phyloP scores from a whole-genome alignment of 2,797 vertebrate genomes.

The Lepus oiostolus region DNA sequence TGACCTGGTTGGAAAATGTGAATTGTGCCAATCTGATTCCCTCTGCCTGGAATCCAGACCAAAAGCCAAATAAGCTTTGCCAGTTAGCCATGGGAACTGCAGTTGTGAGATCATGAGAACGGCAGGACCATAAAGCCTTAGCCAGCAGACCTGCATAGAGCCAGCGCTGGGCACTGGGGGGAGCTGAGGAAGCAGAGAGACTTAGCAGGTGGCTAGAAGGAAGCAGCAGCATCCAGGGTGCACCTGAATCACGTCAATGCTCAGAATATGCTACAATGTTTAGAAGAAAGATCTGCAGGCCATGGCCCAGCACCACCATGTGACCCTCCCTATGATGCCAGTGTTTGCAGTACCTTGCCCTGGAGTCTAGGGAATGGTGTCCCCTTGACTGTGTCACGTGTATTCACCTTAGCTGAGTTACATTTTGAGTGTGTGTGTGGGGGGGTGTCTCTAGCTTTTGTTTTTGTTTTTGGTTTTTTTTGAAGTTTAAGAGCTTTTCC shows the following conservation, averaged over 20 bases:
- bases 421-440: not conserved
- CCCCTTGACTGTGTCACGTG: not conserved
- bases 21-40: not conserved
- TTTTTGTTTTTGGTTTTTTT: too few species aligned
- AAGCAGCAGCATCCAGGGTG: not conserved
- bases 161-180: not conserved
- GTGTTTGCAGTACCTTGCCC: not conserved
- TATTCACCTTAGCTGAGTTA: not conserved
- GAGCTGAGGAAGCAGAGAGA: not conserved
- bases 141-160: not conserved
- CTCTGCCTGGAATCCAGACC: not conserved
- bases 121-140: not conserved
- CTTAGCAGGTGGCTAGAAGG: not conserved
- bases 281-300: not conserved
- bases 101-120: not conserved
- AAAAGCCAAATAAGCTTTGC: not conserved
- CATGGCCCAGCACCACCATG: not conserved
- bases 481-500: too few species aligned
- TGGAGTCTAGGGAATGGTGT: not conserved
- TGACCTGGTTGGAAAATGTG: slow-evolving; percentile 49
- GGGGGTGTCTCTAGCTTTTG: too few species aligned
- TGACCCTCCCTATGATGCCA: not conserved
- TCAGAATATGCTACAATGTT: not conserved
- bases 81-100: not conserved
- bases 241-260: not conserved